Evolutionary conservation across 2,888 invertebrate species (phyloP).

Genomic region (Thalpophila matura): DNA sequence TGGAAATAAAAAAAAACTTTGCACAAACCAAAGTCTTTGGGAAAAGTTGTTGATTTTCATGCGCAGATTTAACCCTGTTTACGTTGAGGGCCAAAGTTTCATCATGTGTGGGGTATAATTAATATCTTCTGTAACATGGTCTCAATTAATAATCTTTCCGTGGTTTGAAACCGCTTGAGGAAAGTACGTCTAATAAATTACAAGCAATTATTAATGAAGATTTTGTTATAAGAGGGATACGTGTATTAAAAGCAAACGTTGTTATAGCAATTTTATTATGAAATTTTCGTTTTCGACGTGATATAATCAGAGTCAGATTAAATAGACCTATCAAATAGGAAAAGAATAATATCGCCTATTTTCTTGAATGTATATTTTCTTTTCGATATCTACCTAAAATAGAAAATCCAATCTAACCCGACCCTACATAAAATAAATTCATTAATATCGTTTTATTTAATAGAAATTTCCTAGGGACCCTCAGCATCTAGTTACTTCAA

Average conservation of each 20-base stretch:
- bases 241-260: too few relatives aligned
- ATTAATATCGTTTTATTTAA: slow-evolving; percentile 43
- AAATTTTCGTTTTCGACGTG: too few relatives aligned
- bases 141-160: too few relatives aligned
- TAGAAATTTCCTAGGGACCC: slow-evolving; percentile 16
- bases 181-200: too few relatives aligned
- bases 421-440: slow-evolving; percentile 36
- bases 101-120: not conserved
- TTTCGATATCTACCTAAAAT: slow-evolving; percentile 8
- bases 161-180: too few relatives aligned
- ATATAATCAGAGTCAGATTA: slow-evolving; percentile 3
- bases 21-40: not conserved
- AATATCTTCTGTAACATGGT: too few relatives aligned
- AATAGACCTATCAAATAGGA: slow-evolving; percentile 14
- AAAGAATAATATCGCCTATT: slow-evolving; percentile 7
- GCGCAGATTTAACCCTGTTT: slow-evolving; percentile 22
- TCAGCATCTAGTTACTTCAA: slow-evolving; percentile 50
- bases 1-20: slow-evolving; percentile 27
- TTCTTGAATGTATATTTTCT: slow-evolving; percentile 11
- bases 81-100: slow-evolving; percentile 13
- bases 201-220: too few relatives aligned
- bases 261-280: too few relatives aligned
- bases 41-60: slow-evolving; percentile 34
- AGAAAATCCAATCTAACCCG: slow-evolving; percentile 33
- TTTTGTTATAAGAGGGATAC: too few relatives aligned